phyloP scores from a whole-genome alignment of 2,888 invertebrate species.

The Eupithecia vulgata region DNA sequence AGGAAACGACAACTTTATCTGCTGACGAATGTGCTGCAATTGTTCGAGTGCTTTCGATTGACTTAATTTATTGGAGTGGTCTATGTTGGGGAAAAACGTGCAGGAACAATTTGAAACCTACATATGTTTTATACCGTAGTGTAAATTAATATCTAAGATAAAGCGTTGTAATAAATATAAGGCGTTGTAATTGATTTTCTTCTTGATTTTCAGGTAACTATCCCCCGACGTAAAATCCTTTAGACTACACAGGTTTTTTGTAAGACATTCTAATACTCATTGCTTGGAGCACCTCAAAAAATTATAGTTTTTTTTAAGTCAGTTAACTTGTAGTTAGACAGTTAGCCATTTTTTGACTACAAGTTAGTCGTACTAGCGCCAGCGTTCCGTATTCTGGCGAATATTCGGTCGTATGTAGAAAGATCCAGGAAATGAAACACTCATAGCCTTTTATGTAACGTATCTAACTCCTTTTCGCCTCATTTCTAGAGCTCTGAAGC shows the following conservation, averaged over 20 bases:
- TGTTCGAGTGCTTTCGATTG: conserved; percentile 24
- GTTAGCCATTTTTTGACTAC: too few species aligned
- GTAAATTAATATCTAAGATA: too few species aligned
- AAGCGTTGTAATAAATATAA: too few species aligned
- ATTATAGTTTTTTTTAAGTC: not conserved
- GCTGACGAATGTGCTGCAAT: conserved; percentile 38
- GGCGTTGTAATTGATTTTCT: too few species aligned
- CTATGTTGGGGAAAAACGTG: not conserved
- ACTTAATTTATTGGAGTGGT: conserved; percentile 14
- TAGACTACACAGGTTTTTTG: not conserved
- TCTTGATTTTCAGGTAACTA: too few species aligned
- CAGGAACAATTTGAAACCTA: not conserved
- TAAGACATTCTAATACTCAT: not conserved
- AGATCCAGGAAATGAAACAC: conserved; percentile 68
- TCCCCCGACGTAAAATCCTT: too few species aligned
- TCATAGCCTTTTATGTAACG: conserved; percentile 59
- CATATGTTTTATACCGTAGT: not conserved
- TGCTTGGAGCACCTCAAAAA: not conserved
- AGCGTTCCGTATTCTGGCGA: not conserved
- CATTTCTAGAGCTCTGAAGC: conserved; percentile 40
- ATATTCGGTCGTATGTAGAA: conserved; percentile 51
- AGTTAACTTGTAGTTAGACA: not conserved
- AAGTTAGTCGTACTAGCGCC: too few species aligned
- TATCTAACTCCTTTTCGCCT: conserved; percentile 35
- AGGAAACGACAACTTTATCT: conserved; percentile 37